A percentile compares a stretch with the other conserved stretches of the same genome.
phyloP scores from a whole-genome alignment of 2,888 invertebrate species.

The Ichneumoninae sp. region DNA sequence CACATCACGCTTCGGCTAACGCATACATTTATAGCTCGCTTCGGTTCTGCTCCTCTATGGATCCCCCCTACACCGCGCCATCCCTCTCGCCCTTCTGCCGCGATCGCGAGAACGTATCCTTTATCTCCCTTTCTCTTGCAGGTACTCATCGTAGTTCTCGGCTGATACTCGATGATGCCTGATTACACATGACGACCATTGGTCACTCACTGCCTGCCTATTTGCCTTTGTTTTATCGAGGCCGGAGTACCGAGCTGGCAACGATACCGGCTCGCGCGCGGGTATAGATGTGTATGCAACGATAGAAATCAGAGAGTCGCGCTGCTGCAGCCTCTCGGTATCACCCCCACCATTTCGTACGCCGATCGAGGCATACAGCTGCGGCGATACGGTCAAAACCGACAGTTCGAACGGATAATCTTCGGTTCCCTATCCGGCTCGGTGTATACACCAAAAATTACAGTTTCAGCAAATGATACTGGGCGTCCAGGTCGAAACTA shows the following conservation, averaged over 20 bases:
- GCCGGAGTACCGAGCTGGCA: slow-evolving; percentile 40
- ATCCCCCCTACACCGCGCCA: slow-evolving; percentile 32
- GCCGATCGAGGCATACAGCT: neutral
- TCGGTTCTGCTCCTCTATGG: slow-evolving; percentile 43
- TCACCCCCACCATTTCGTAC: neutral
- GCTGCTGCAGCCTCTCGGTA: neutral
- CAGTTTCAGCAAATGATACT: slow-evolving; percentile 26
- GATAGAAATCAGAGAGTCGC: slow-evolving; percentile 24
- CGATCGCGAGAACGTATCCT: slow-evolving; percentile 4
- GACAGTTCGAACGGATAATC: neutral
- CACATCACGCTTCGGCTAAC: slow-evolving; percentile 68
- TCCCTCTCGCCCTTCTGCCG: slow-evolving; percentile 3
- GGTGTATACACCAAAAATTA: slow-evolving; percentile 18
- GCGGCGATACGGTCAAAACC: neutral
- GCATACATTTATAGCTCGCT: slow-evolving; percentile 67
- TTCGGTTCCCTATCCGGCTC: slow-evolving; percentile 6
- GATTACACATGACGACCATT: slow-evolving; percentile 75
- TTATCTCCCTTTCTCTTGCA: slow-evolving; percentile 7
- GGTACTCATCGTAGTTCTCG: slow-evolving; percentile 30
- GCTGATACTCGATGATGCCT: slow-evolving; percentile 71
- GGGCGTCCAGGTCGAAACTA: neutral
- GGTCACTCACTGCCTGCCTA: slow-evolving; percentile 71
- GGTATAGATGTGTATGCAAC: neutral
- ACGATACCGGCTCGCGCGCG: slow-evolving; percentile 21
- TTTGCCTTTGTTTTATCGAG: slow-evolving; percentile 75